A percentile compares a stretch with the other conserved stretches of the same genome.
phyloP scores from a whole-genome alignment of 2,888 invertebrate genomes.

The Ophioninae sp. region DNA sequence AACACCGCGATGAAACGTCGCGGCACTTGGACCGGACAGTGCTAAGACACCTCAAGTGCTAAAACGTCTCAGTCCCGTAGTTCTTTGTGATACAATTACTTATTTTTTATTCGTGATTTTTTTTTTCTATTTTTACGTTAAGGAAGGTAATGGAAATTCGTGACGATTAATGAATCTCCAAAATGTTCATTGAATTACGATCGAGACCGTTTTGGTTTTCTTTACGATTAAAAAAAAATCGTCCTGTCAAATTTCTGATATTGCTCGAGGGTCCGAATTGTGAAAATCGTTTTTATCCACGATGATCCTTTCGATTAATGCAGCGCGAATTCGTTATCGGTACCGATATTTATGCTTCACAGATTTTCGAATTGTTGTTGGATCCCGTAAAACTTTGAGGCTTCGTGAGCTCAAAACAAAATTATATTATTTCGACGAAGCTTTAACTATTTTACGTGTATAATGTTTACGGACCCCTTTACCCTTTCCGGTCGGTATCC shows the following conservation, averaged over 20 bases:
- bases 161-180: background rate
- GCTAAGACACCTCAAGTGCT: constrained; percentile 35
- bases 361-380: too few species aligned
- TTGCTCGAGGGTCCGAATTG: too few species aligned
- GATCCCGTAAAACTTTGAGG: too few species aligned
- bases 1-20: constrained; percentile 10
- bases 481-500: too few species aligned
- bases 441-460: too few species aligned
- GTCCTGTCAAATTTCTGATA: too few species aligned
- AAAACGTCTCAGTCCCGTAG: constrained; percentile 39
- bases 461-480: too few species aligned
- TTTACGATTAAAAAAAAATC: background rate
- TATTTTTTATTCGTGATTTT: background rate
- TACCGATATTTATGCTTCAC: background rate
- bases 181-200: constrained; percentile 40
- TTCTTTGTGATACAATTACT: constrained; percentile 49
- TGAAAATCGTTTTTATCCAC: background rate
- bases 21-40: constrained; percentile 6
- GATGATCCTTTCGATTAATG: background rate
- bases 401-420: too few species aligned
- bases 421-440: too few species aligned
- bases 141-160: background rate
- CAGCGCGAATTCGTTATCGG: background rate
- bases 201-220: background rate
- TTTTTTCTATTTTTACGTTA: constrained; percentile 32